Conservation (phyloP, 2,888 invertebrate genomes). For the Terebella lapidaria region DNA sequence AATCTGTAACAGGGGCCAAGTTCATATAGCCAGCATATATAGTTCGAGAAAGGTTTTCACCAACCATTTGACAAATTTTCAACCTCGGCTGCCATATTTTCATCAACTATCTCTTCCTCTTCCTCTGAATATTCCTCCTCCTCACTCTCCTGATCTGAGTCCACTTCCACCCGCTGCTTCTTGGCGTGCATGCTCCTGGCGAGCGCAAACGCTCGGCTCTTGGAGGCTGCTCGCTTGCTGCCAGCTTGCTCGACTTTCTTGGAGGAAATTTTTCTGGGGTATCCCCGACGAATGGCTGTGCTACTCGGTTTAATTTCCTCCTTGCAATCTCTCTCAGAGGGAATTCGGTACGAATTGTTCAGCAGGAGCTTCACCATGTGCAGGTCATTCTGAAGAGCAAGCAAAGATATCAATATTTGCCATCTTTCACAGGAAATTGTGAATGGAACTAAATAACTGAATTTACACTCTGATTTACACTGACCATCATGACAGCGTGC, state of each 20-base stretch:
- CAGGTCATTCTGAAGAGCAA: slow-evolving; percentile 41
- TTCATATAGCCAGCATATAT: too few species aligned
- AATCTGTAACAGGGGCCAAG: too few species aligned
- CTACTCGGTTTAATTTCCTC: too few species aligned
- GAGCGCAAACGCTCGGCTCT: slow-evolving; percentile 9
- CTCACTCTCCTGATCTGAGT: neutral
- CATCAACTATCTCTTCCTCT: slow-evolving; percentile 15
- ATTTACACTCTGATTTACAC: neutral
- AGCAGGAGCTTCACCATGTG: slow-evolving; percentile 50
- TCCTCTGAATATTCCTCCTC: slow-evolving; percentile 14
- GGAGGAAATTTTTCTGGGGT: too few species aligned
- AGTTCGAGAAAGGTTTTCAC: too few species aligned
- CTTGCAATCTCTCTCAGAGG: slow-evolving; percentile 39
- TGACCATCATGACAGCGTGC: slow-evolving; percentile 44
- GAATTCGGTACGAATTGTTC: too few species aligned
- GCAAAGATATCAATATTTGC: neutral
- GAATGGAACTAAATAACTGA: neutral
- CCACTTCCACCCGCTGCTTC: neutral
- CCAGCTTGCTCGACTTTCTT: too few species aligned
- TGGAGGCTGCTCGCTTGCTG: too few species aligned
- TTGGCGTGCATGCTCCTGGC: neutral
- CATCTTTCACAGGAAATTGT: neutral
- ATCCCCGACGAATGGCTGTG: too few species aligned
- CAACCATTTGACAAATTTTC: too few species aligned
- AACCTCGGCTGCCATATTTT: slow-evolving; percentile 5